Base-by-base conservation (phyloP, 2,113 vertebrate species). In the Peucedramus taeniatus region DNA sequence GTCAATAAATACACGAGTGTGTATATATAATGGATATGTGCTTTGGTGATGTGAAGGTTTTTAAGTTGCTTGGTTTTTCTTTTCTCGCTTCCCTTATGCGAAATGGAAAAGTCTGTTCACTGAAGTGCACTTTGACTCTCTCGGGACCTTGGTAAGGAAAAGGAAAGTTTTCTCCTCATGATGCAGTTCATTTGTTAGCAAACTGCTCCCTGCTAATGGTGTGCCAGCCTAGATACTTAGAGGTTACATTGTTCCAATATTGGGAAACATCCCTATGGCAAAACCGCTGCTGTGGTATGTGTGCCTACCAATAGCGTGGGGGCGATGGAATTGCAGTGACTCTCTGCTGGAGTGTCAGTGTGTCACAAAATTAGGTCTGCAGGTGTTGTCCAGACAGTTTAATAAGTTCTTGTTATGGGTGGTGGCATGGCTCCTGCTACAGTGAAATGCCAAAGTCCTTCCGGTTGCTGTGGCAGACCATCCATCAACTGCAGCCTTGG, bases 281-380 rank as follows among this genome's bases (percentile, higher is more conserved):
- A 83, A 69, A 31, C n/a, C 2, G 2, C 40, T 42, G 6, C 65
- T 65, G 22, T 35, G 31, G 3, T 60, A 33, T 31, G 74, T 10
- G 9, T 40, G 61, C 21, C 51, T 42, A 23, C 44, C 21, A 7
- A 31, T 89, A 68, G 24, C 4, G 20, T 23, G 20, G 28, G 12
- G 18, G 13, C 0, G 1, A 11, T 40, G 66, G 30, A 56, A 21
- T 54, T 83, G 21, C 30, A 11, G 24, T 45, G 8, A 57, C 4
- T 64, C 13, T 53, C 54, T 35, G 10, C 66, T 70, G 37, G 22
- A 61, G 23, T 11, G 81, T 81, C 3, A 47, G 45, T 10, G 37
- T 69, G 89, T 72, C 5, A 12, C n/a, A n/a, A 53, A 44, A 39
- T 79, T 27, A 49, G 53, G 8, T 19, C 75, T 87, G 45, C 1